A percentile compares a stretch with the other conserved stretches of the same genome.
These are phyloP conservation scores for Irena cyanogastra DNA, from an alignment of 2,113 vertebrate genomes.

Conservation along the genomic window DNA sequence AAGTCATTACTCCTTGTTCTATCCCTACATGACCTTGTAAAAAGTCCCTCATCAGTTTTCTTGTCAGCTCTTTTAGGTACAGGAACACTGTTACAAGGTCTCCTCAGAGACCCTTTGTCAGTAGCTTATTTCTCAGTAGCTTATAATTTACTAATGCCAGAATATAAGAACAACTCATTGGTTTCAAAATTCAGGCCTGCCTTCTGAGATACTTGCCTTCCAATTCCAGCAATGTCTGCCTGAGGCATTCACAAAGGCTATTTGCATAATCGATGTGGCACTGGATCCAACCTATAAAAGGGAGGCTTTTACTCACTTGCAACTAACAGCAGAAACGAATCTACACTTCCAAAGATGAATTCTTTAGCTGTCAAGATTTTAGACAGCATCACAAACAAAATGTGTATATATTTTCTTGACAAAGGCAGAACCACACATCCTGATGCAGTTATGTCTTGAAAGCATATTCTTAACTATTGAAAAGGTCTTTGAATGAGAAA, in stretches of 20 bases:
- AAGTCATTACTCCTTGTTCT: not conserved
- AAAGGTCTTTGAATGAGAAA: slow-evolving; percentile 68
- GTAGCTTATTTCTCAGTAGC: not conserved
- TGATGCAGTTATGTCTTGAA: slow-evolving; percentile 67
- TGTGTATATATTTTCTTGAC: slow-evolving; percentile 53
- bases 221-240: slow-evolving; percentile 40
- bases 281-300: slow-evolving; percentile 46
- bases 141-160: slow-evolving; percentile 41
- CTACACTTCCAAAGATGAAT: slow-evolving; percentile 59
- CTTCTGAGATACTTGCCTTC: slow-evolving; percentile 47
- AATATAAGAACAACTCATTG: slow-evolving; percentile 15
- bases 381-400: slow-evolving; percentile 68
- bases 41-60: not conserved
- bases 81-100: accelerated
- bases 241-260: slow-evolving; percentile 46
- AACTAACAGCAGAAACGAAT: slow-evolving; percentile 27
- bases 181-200: slow-evolving; percentile 37
- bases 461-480: slow-evolving; percentile 69
- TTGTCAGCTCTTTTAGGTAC: not conserved
- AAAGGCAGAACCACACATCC: slow-evolving; percentile 53
- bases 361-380: slow-evolving; percentile 67
- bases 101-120: not conserved
- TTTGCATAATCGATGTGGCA: slow-evolving; percentile 57
- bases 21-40: not conserved
- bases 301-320: slow-evolving; percentile 44